These are phyloP conservation scores for Lissocephala sabroskyi DNA, from an alignment of 2,888 invertebrate genomes.

Conservation along the genomic window DNA sequence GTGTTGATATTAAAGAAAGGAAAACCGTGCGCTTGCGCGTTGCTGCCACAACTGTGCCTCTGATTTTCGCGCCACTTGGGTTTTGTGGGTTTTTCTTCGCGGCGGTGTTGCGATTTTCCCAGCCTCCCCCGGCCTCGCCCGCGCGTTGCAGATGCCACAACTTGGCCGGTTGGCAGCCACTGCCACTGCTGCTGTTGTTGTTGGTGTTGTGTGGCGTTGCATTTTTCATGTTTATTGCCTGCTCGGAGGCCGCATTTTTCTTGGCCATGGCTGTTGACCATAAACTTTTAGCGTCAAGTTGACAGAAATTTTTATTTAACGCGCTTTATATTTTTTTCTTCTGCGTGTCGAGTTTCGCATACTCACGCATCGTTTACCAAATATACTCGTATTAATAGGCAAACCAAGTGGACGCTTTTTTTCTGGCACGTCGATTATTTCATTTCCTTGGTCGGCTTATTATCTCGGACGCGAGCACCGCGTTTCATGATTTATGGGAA, in stretches of 20 bases:
- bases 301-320: slow-evolving; percentile 11
- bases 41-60: slow-evolving; percentile 59
- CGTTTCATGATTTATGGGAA: slow-evolving; percentile 51
- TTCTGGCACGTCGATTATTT: slow-evolving; percentile 26
- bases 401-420: too few species aligned
- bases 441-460: slow-evolving; percentile 27
- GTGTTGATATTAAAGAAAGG: slow-evolving; percentile 14
- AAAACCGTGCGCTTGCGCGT: slow-evolving; percentile 61
- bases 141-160: slow-evolving; percentile 44
- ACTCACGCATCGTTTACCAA: too few species aligned
- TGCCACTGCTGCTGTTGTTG: background rate
- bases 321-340: slow-evolving; percentile 12
- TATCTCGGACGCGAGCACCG: background rate
- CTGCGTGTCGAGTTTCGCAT: background rate
- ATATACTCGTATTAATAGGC: too few species aligned
- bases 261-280: slow-evolving; percentile 53
- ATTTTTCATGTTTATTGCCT: slow-evolving; percentile 13
- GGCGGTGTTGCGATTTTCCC: slow-evolving; percentile 4
- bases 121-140: slow-evolving; percentile 27
- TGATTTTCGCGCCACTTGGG: slow-evolving; percentile 54
- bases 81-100: slow-evolving; percentile 47
- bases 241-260: slow-evolving; percentile 6
- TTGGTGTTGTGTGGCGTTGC: slow-evolving; percentile 6
- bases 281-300: slow-evolving; percentile 25
- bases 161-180: slow-evolving; percentile 26